phyloP scores from a whole-genome alignment of 2,888 invertebrate genomes.

The Nemurella pictetii region DNA sequence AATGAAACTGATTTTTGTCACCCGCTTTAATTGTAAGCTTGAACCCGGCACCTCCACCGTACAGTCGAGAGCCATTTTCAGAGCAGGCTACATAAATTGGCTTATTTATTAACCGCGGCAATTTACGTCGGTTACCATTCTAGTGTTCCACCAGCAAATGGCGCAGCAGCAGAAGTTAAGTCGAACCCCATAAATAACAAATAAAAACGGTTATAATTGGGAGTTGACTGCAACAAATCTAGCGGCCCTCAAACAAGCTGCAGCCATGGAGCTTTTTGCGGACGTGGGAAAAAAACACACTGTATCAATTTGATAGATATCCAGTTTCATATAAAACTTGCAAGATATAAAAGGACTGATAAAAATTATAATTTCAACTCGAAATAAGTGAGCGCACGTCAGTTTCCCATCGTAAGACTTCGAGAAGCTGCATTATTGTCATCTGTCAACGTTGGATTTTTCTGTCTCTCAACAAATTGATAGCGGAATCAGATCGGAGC shows the following conservation, averaged over 20 bases:
- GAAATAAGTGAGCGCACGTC: background rate
- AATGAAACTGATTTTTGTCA: too few relatives aligned
- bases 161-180: background rate
- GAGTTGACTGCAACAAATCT: slow-evolving; percentile 22
- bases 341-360: background rate
- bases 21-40: background rate
- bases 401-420: background rate
- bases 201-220: slow-evolving; percentile 27
- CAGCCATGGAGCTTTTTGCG: background rate
- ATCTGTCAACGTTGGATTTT: background rate
- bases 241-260: too few relatives aligned
- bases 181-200: background rate
- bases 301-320: background rate
- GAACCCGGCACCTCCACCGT: background rate
- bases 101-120: background rate
- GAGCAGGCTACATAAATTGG: background rate
- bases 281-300: background rate
- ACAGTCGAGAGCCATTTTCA: background rate
- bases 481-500: background rate
- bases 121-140: background rate
- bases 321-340: slow-evolving; percentile 8
- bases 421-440: background rate
- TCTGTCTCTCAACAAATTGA: background rate
- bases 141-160: background rate
- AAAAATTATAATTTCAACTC: background rate